A percentile compares a stretch with the other conserved stretches of the same genome.
Conservation (phyloP, 2,113 vertebrate genomes). For the Bucco capensis region DNA sequence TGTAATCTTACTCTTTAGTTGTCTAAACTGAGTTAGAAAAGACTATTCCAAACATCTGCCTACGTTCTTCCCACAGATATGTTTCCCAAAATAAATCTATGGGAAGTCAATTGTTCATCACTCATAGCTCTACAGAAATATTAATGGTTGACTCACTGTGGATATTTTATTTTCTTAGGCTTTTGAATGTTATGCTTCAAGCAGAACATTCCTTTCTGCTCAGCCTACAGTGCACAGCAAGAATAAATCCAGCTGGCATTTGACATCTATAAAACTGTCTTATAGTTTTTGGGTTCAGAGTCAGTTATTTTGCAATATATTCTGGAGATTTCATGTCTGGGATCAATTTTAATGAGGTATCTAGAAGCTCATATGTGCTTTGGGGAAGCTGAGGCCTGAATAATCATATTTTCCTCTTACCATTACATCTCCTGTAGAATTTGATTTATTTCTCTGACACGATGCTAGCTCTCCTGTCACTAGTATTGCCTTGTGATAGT, state of each 20-base stretch:
- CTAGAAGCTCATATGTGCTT: neutral
- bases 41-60: neutral
- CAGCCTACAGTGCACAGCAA: neutral
- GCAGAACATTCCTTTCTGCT: neutral
- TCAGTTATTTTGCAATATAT: neutral
- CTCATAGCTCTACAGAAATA: neutral
- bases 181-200: neutral
- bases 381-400: neutral
- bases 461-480: neutral
- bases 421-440: fast-evolving
- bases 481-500: neutral
- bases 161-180: constrained; percentile 21
- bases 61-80: constrained; percentile 16
- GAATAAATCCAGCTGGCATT: neutral
- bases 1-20: constrained; percentile 3
- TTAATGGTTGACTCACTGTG: neutral
- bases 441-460: neutral
- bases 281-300: neutral
- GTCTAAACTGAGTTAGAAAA: constrained; percentile 9
- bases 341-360: neutral
- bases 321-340: neutral
- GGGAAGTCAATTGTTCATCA: neutral
- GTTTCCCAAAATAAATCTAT: constrained; percentile 17
- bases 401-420: neutral
- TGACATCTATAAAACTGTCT: neutral